A percentile compares a stretch with the other conserved stretches of the same genome.
These are phyloP conservation scores for Tachuris rubrigastra DNA, from an alignment of 2,113 vertebrate species.

Conservation along the genomic window DNA sequence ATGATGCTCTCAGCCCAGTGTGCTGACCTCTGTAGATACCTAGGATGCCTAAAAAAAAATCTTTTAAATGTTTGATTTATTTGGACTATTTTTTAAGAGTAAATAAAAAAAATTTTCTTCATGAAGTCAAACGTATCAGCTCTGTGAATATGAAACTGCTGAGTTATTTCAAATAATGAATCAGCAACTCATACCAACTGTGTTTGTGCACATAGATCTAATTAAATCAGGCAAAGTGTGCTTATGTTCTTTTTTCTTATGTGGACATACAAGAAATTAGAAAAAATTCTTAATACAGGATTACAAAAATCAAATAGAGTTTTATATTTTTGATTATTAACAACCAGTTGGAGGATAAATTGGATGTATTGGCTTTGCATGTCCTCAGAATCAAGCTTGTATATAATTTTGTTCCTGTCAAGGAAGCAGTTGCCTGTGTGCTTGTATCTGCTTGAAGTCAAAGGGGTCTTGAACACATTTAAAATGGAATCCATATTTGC, in stretches of 20 bases:
- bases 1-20: conserved; percentile 85
- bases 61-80: neutral
- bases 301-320: neutral
- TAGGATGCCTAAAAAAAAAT: neutral
- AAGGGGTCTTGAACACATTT: neutral
- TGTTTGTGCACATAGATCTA: neutral
- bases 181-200: neutral
- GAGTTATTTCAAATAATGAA: neutral
- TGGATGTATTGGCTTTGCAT: neutral
- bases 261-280: neutral
- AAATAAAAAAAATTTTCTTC: neutral
- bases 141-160: neutral
- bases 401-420: neutral
- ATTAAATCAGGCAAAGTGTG: neutral
- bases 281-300: neutral
- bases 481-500: neutral
- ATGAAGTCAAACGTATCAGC: neutral
- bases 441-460: neutral
- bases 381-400: neutral
- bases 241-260: neutral
- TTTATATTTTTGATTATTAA: neutral
- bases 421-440: neutral
- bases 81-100: conserved; percentile 18
- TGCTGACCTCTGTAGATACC: conserved; percentile 68
- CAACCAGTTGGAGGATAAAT: neutral